phyloP scores from a whole-genome alignment of 2,888 invertebrate genomes.

The Clusia tigrina region DNA sequence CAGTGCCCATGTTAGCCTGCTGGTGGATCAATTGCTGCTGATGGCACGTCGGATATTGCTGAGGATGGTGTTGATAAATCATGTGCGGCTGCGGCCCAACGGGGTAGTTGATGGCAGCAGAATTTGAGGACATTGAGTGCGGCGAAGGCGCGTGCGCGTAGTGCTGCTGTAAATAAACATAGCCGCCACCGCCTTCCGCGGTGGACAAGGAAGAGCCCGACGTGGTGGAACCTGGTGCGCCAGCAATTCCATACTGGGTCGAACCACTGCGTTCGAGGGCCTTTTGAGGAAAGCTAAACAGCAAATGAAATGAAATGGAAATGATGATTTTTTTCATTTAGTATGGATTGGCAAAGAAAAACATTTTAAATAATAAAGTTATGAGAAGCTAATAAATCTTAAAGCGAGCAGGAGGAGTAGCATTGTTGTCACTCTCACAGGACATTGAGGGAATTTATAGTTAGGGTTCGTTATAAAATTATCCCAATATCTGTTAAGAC shows the following conservation, averaged over 20 bases:
- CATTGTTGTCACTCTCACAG: too few relatives aligned
- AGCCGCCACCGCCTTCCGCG: conserved; percentile 52
- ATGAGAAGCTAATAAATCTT: too few relatives aligned
- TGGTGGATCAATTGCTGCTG: conserved; percentile 48
- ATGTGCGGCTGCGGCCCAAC: conserved; percentile 50
- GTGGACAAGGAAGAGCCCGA: conserved; percentile 43
- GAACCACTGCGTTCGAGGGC: conserved; percentile 62
- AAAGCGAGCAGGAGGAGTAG: too few relatives aligned
- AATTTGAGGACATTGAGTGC: conserved; percentile 43
- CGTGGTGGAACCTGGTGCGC: conserved; percentile 47
- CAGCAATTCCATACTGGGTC: conserved; percentile 59
- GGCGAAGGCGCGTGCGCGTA: conserved; percentile 50
- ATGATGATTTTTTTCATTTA: too few relatives aligned
- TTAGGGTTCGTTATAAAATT: too few relatives aligned
- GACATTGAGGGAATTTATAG: too few relatives aligned
- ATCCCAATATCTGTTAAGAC: too few relatives aligned
- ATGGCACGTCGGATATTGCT: conserved; percentile 62
- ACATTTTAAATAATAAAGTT: too few relatives aligned
- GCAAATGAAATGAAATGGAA: too few relatives aligned
- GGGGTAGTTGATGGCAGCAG: conserved; percentile 51
- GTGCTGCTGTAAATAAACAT: conserved; percentile 64
- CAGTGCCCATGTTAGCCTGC: conserved; percentile 30
- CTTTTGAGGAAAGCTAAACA: conserved; percentile 64
- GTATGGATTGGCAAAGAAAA: too few relatives aligned
- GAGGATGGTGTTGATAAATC: conserved; percentile 53